phyloP scores from a whole-genome alignment of 2,113 vertebrate species.

The Narcine bancroftii region DNA sequence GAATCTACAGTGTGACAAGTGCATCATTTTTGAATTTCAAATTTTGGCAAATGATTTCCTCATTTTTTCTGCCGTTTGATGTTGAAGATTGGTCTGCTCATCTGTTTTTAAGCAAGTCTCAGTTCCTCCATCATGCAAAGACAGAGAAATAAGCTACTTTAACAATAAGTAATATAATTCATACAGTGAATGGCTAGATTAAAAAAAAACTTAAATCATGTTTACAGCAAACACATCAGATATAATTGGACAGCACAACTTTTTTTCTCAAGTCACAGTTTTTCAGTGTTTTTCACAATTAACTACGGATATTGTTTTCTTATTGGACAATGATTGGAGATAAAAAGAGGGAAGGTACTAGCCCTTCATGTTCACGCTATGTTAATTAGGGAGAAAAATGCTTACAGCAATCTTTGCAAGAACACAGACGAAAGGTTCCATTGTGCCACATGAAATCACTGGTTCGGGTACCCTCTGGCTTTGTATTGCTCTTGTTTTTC shows the following conservation, averaged over 20 bases:
- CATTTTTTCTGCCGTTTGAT: background rate
- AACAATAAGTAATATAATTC: background rate
- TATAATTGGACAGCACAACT: background rate
- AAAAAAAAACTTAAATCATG: no score
- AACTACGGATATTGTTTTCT: background rate
- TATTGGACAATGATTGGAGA: background rate
- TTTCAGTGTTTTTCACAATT: background rate
- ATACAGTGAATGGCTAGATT: no score
- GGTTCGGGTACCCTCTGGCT: background rate
- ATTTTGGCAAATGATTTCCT: background rate
- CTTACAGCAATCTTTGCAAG: background rate
- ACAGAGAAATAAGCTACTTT: background rate
- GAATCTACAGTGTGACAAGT: background rate
- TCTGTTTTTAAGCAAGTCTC: background rate
- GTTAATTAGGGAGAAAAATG: background rate
- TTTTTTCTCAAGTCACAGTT: background rate
- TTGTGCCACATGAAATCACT: no score
- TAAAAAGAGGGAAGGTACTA: background rate
- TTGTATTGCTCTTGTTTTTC: background rate
- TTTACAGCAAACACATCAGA: background rate
- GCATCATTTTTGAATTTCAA: background rate
- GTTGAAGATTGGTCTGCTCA: background rate
- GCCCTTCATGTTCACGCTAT: background rate
- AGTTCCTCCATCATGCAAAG: background rate
- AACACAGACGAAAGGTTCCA: background rate